These are phyloP conservation scores for Girardinus metallicus DNA, from an alignment of 2,797 vertebrate genomes.

Conservation along the genomic window DNA sequence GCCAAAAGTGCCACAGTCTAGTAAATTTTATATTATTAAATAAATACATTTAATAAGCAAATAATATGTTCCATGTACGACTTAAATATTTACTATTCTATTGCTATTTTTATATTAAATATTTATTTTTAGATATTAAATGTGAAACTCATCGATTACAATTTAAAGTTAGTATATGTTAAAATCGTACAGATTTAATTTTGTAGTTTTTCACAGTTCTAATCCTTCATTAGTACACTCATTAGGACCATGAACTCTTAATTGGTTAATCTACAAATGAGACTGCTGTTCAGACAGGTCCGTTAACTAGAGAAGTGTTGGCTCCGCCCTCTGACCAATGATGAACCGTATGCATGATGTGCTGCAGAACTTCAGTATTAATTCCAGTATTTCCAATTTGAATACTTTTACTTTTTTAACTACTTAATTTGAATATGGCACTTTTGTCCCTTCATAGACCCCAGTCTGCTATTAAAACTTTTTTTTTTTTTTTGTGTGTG, in stretches of 20 bases:
- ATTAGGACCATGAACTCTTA: neutral
- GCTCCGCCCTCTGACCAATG: neutral
- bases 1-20: slow-evolving; percentile 1
- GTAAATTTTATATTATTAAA: neutral
- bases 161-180: neutral
- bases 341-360: neutral
- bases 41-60: neutral
- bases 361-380: neutral
- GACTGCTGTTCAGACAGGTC: neutral
- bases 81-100: neutral
- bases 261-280: neutral
- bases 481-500: neutral
- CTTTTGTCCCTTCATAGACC: neutral
- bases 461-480: neutral
- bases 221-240: neutral
- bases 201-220: neutral
- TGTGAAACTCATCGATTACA: neutral
- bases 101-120: neutral
- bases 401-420: neutral
- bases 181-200: neutral
- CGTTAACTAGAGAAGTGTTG: neutral
- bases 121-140: neutral
- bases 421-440: neutral
- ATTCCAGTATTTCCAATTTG: neutral
- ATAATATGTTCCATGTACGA: neutral